Evolutionary conservation across 2,888 invertebrate genomes (phyloP), one percentile per base, ranked within the genome.

Genomic region (Mechanitis messenoides): DNA sequence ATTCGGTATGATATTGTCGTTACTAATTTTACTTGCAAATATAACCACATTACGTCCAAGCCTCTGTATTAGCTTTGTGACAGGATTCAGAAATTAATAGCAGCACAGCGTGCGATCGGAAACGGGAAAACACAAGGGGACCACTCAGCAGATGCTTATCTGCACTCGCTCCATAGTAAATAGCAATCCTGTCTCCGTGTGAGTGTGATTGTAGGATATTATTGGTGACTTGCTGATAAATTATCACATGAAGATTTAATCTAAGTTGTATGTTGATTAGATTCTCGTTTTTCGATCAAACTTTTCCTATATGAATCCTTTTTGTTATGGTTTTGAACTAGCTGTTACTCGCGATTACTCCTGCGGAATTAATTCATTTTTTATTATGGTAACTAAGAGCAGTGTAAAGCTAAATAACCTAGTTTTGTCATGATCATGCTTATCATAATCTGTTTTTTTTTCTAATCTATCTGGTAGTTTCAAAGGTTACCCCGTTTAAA

Each of bases 141-240:
- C 82, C 83, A 86, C 86, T 89, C 87, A 82, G 88, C 88, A 85
- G 89, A 88, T 88, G 84, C 86, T 88, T 89, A 90, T 90, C 89
- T 79, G 74, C 86, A 85, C 83, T 80, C 80, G 76, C 75, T 60
- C 62, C 60, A 59, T 28, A n/a, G 35, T 42, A 9, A 50, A 50
- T 64, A 65, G 55, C 56, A 53, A 61, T 65, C 63, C 57, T 62
- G 63, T 58, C 63, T 64, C 66, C 56, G 61, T 33, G 58, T 45
- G 61, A 58, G 59, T 62, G 66, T 67, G 67, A 68, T 68, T 66
- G 65, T 58, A 64, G 64, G 65, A 69, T 62, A 68, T 65, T 66
- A 66, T 64, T 66, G 59, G 62, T 56, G 58, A 56, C 60, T 64
- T 58, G 55, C 56, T 58, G 56, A 64, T 55, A 55, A 58, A 64